Conservation (phyloP, 2,797 vertebrate species). For the Trichosurus vulpecula region DNA sequence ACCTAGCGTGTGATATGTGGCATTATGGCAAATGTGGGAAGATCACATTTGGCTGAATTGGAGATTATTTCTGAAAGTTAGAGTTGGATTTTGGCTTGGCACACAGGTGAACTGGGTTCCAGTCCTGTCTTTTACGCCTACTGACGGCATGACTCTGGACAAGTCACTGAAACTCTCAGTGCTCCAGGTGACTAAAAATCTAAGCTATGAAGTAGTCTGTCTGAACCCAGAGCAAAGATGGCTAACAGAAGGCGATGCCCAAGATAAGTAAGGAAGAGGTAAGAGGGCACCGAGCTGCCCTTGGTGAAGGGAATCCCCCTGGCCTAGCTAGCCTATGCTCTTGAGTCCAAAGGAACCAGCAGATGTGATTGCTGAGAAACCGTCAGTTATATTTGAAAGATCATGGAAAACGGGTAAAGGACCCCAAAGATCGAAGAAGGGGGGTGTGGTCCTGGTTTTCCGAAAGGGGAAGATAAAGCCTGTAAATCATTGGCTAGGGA, state of each 20-base stretch:
- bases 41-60: background rate
- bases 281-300: background rate
- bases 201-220: background rate
- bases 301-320: background rate
- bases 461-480: background rate
- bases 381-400: background rate
- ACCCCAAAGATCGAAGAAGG: background rate
- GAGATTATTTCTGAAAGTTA: background rate
- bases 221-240: background rate
- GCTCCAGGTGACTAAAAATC: background rate
- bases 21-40: constrained; percentile 6
- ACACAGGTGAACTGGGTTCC: background rate
- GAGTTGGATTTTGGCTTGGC: background rate
- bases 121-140: background rate
- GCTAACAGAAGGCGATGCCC: background rate
- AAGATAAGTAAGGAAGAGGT: background rate
- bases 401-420: background rate
- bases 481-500: background rate
- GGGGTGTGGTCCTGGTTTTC: background rate
- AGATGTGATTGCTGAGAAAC: background rate
- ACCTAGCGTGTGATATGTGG: background rate
- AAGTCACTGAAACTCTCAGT: background rate
- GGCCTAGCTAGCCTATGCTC: background rate
- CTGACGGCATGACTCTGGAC: background rate
- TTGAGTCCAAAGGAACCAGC: background rate